Base-by-base conservation (phyloP, 2,888 invertebrate species). In the Polyommatus icarus region DNA sequence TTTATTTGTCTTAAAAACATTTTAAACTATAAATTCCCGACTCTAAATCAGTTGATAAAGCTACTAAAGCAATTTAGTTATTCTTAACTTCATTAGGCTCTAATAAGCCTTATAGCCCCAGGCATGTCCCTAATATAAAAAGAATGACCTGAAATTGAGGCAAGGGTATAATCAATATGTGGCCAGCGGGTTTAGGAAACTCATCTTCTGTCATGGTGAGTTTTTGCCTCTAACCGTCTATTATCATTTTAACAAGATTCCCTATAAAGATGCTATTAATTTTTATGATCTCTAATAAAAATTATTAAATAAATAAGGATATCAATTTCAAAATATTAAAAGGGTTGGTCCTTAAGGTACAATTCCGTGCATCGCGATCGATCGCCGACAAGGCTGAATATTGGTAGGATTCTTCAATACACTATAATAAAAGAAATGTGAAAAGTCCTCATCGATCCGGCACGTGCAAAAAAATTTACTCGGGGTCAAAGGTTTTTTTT, bases 151-250 rank as follows among this genome's bases (percentile, higher is more conserved):
- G 5, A 20, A 59, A 59, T 59, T 59, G 20, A 20, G 59, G n/a
- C n/a, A 59, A 59, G 59, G 59, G 59, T 59, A 8, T 18, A 59
- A 59, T 59, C 59, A 59, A 59, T 59, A 59, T 8, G 59, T 59
- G 20, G 59, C 20, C 59, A 59, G 59, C 59, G 20, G 59, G 59
- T 59, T 59, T 0, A 59, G 5, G 59, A 59, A 20, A n/a, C 20
- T 59, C 59, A 59, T 59, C 59, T 20, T 59, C 20, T 59, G 18
- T 4, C 54, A 54, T 54, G 59, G 20, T 59, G 2, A 54, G 54
- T 54, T 59, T 59, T 59, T 59, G 59, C 7, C 59, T 8, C 59
- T 20, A 20, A 59, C 59, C 59, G 59, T 59, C 18, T 59, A 59
- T 59, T 59, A 59, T 20, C 59, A 59, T 59, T 59, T 59, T 20